These are phyloP conservation scores for Zosterops hypoxanthus DNA, from an alignment of 2,113 vertebrate genomes.

Conservation along the genomic window DNA sequence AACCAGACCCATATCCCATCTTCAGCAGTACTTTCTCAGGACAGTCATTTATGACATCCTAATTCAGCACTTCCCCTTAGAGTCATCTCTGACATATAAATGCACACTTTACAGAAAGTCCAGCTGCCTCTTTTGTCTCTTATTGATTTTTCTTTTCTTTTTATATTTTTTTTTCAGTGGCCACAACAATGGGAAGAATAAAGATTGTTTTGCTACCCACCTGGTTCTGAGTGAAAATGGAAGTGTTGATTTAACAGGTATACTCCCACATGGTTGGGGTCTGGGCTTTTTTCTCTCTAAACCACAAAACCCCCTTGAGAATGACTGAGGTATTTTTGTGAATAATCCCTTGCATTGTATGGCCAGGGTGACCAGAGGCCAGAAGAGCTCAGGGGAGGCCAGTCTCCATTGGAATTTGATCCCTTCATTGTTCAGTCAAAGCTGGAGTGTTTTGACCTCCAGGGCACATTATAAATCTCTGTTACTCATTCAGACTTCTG, in stretches of 20 bases:
- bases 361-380: not conserved
- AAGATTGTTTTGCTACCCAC: not conserved
- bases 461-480: not conserved
- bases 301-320: not conserved
- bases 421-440: slow-evolving; percentile 2
- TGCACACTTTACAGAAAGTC: not conserved
- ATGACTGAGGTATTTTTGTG: not conserved
- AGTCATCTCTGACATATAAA: not conserved
- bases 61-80: not conserved
- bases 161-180: not conserved
- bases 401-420: not conserved
- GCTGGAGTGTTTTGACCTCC: not conserved
- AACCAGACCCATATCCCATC: not conserved
- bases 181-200: not conserved
- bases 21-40: not conserved
- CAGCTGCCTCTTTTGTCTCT: not conserved
- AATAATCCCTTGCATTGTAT: not conserved
- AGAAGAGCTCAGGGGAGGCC: not conserved
- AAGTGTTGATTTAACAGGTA: not conserved
- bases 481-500: not conserved
- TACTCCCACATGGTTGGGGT: not conserved
- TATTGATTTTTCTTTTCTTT: fast-evolving
- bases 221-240: not conserved
- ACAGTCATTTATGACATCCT: not conserved
- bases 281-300: not conserved